Base-by-base conservation (phyloP, 1,140 invertebrate genomes). In the Nebria ingens region DNA sequence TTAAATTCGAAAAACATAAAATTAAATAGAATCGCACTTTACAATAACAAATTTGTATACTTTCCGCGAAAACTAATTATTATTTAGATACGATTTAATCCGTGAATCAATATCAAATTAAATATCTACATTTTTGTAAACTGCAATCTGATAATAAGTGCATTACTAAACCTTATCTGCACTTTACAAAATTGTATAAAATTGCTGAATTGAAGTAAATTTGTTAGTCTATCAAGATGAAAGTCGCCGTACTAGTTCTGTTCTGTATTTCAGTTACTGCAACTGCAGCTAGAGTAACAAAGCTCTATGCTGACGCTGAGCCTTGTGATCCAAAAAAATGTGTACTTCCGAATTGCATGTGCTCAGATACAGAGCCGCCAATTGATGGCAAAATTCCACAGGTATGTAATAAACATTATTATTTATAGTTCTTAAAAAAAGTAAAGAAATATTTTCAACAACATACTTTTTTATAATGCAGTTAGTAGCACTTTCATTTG, bases 401-500 rank as follows among this genome's bases (percentile, higher is more conserved):
- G 25, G 25, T 29, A 29, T 6, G 4, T 29, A 6, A 29, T 29
- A 29, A 13, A n/a, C n/a, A n/a, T n/a, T n/a, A n/a, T 29, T 29
- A 29, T 29, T 6, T 29, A 29, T 29, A 6, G 4, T 6, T 29
- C 13, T 29, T 29, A 6, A 29, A 29, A 29, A 6, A 6, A 29
- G 25, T 13, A 13, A 6, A 13, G 25, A 29, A 29, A 29, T 29
- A 6, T 29, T 29, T 29, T 29, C 13, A 29, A 6, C 13, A 6
- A 29, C 13, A 6, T 29, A 29, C 13, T 29, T 29, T 6, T 29
- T 29, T 29, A 29, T 6, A 6, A 6, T 29, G 13, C 25, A 85
- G 74, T 76, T 85, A 22, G 75, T 86, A n/a, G 62, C 81, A 1
- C 65, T 86, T 9, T 83, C 81, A 2, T 85, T 85, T 64, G 81